Conservation (phyloP, 35 echinoderm and acorn worm species). For the Ptychodera flava region DNA sequence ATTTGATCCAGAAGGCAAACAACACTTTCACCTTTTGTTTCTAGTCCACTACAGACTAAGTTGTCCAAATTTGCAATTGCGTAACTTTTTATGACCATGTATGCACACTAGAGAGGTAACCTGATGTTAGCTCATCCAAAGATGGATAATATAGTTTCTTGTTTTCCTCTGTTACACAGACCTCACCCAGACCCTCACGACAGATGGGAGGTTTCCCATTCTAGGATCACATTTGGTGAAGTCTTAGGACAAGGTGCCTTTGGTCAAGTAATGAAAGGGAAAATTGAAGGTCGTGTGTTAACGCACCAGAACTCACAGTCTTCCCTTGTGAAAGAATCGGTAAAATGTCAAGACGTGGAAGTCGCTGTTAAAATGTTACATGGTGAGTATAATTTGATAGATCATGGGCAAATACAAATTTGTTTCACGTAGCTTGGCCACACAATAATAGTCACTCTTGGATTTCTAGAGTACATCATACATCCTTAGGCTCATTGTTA, state of each 20-base stretch:
- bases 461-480: not conserved
- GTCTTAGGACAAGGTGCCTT: constrained; percentile 83
- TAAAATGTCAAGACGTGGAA: constrained; percentile 37
- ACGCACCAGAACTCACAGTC: constrained; percentile 33
- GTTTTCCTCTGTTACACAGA: too few relatives aligned
- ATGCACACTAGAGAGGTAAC: too few relatives aligned
- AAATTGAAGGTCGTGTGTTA: constrained; percentile 51
- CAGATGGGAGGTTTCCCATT: constrained; percentile 78
- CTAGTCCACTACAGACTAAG: too few relatives aligned
- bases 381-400: constrained; percentile 34
- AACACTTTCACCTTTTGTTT: too few relatives aligned
- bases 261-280: constrained; percentile 79
- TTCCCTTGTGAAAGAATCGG: constrained; percentile 39
- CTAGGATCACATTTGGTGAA: constrained; percentile 45
- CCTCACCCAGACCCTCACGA: constrained; percentile 18
- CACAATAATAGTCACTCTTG: not conserved
- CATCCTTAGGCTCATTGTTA: not conserved
- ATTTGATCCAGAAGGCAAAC: too few relatives aligned
- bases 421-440: not conserved
- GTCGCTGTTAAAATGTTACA: constrained; percentile 92
- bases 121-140: too few relatives aligned
- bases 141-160: too few relatives aligned
- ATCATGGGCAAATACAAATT: not conserved
- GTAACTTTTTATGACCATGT: too few relatives aligned
- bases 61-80: too few relatives aligned